Conservation (phyloP, 2,888 invertebrate species). For the Phyllotreta striolata region DNA sequence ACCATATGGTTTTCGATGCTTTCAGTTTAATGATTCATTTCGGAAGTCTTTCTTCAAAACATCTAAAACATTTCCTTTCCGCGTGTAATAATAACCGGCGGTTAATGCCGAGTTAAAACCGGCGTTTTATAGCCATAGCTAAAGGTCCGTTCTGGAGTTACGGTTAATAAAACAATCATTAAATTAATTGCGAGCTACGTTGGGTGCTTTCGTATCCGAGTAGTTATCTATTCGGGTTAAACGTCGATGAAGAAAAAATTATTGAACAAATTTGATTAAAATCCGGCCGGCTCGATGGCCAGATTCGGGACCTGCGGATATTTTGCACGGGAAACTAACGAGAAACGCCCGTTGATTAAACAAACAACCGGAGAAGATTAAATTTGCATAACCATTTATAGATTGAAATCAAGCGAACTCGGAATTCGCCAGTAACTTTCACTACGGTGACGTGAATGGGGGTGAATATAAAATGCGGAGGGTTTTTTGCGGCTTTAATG, state of each 20-base stretch:
- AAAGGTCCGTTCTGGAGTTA: constrained; percentile 7
- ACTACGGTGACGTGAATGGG: not conserved
- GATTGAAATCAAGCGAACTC: constrained; percentile 31
- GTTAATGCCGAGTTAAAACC: constrained; percentile 8
- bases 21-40: too few relatives aligned
- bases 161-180: constrained; percentile 8
- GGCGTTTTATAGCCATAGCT: constrained; percentile 1
- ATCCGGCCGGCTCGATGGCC: not conserved
- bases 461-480: constrained; percentile 14
- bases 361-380: constrained; percentile 28
- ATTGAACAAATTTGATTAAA: not conserved
- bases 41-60: too few relatives aligned
- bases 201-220: too few relatives aligned
- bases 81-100: constrained; percentile 6
- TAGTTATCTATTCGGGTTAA: too few relatives aligned
- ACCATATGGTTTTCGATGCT: too few relatives aligned
- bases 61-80: constrained; percentile 2
- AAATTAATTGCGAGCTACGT: constrained; percentile 8
- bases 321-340: constrained; percentile 6
- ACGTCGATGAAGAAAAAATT: too few relatives aligned
- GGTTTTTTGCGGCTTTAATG: constrained; percentile 10
- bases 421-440: constrained; percentile 3
- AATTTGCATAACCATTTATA: constrained; percentile 37
- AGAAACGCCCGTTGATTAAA: constrained; percentile 19
- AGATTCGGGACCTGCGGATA: not conserved